Percentiles rank a stretch among this genome's conserved stretches.
These are phyloP conservation scores for Capitulum mitella DNA, from an alignment of 2,888 invertebrate genomes.

Conservation along the genomic window DNA sequence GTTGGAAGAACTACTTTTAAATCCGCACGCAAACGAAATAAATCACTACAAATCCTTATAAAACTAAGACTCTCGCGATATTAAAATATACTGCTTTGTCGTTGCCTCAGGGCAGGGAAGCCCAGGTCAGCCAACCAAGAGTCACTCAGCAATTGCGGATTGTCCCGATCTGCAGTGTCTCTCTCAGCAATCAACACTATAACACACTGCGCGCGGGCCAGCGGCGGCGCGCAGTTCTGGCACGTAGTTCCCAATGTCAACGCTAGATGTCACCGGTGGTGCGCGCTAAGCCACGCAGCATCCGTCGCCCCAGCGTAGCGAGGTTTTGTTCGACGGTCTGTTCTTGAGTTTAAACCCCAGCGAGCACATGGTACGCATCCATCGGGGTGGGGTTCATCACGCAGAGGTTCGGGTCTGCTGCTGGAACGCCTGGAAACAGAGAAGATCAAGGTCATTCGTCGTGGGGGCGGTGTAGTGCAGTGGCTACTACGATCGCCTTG, in stretches of 20 bases:
- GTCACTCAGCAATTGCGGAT: not conserved
- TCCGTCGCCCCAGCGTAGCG: conserved; percentile 92
- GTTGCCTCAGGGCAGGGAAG: not conserved
- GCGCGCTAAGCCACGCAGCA: conserved; percentile 49
- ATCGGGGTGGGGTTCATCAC: not conserved
- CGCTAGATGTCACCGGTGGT: not conserved
- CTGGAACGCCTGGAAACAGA: not conserved
- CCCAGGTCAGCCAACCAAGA: not conserved
- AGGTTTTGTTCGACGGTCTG: conserved; percentile 94
- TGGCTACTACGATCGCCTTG: no score
- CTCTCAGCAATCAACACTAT: not conserved
- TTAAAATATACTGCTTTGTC: not conserved
- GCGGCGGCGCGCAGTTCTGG: not conserved
- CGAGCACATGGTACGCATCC: conserved; percentile 66
- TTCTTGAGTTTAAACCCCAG: conserved; percentile 92
- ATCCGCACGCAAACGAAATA: not conserved
- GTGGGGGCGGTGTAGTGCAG: no score
- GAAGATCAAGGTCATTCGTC: no score
- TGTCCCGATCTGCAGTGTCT: not conserved
- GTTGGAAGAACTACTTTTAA: conserved; percentile 7
- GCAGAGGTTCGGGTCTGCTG: not conserved
- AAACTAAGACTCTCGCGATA: not conserved
- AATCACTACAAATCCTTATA: not conserved
- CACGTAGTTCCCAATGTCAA: not conserved
- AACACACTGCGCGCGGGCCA: not conserved